Conservation (phyloP, 2,113 vertebrate species). For the Lipotes vexillifer region DNA sequence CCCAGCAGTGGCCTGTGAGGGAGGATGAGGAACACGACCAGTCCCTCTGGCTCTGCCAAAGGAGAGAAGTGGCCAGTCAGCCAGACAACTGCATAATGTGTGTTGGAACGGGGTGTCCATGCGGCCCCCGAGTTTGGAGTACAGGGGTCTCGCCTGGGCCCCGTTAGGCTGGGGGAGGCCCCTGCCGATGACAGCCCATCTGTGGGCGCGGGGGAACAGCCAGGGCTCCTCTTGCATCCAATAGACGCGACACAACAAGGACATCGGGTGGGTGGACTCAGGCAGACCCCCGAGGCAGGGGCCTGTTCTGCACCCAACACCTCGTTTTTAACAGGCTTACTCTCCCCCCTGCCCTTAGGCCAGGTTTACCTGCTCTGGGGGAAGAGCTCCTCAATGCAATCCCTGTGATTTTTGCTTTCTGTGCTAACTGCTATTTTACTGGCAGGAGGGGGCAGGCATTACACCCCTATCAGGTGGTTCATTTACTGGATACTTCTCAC, state of each 20-base stretch:
- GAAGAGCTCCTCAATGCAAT: too few relatives aligned
- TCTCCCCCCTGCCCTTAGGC: neutral
- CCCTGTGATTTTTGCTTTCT: neutral
- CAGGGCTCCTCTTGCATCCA: accelerated
- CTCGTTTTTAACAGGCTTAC: neutral
- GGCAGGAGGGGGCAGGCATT: neutral
- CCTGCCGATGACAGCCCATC: neutral
- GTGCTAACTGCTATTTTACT: neutral
- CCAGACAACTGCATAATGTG: neutral
- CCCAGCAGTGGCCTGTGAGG: too few relatives aligned
- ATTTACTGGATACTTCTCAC: neutral
- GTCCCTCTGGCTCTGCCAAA: neutral
- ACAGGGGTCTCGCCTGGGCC: neutral
- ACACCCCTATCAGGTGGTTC: neutral
- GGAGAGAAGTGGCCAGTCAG: neutral
- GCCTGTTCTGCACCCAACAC: too few relatives aligned
- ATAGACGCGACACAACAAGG: neutral
- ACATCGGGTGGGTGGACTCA: accelerated
- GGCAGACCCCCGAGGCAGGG: too few relatives aligned
- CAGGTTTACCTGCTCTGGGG: neutral
- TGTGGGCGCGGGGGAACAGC: neutral
- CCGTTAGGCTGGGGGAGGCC: too few relatives aligned
- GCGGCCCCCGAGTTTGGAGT: too few relatives aligned
- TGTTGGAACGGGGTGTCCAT: accelerated
- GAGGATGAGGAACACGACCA: too few relatives aligned